Conservation (phyloP, 2,797 vertebrate genomes). For the Emydoidea blandingii region DNA sequence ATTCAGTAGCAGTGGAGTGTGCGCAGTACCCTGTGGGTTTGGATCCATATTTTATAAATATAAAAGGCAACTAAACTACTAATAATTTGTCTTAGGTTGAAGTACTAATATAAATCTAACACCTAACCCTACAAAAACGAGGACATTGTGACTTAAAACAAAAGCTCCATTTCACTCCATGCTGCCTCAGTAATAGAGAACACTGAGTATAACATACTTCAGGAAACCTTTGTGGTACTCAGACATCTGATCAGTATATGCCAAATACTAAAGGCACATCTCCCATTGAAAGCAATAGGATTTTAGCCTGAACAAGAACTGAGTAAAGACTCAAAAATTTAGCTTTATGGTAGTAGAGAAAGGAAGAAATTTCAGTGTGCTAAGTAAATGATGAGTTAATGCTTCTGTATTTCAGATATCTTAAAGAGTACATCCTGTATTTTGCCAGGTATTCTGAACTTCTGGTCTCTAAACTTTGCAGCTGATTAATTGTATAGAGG, state of each 20-base stretch:
- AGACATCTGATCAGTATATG: neutral
- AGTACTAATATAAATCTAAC: neutral
- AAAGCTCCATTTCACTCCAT: neutral
- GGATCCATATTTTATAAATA: neutral
- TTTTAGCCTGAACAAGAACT: too few relatives aligned
- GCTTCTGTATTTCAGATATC: too few relatives aligned
- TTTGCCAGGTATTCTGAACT: too few relatives aligned
- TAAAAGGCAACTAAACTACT: neutral
- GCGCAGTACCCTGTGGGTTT: neutral
- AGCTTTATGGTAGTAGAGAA: too few relatives aligned
- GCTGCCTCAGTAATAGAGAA: neutral
- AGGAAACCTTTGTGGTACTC: neutral
- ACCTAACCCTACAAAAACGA: neutral
- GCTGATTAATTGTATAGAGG: too few relatives aligned
- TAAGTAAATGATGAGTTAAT: too few relatives aligned
- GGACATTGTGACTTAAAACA: neutral
- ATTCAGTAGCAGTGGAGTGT: neutral
- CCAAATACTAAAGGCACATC: too few relatives aligned
- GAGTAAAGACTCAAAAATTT: too few relatives aligned
- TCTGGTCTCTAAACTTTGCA: too few relatives aligned
- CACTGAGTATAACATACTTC: neutral
- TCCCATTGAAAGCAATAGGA: too few relatives aligned
- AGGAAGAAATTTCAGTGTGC: too few relatives aligned
- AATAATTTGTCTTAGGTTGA: neutral
- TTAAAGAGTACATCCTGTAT: too few relatives aligned